A percentile compares a stretch with the other conserved stretches of the same genome.
These are phyloP conservation scores for Fulmarus glacialis DNA, from an alignment of 2,113 vertebrate genomes.

Conservation along the genomic window DNA sequence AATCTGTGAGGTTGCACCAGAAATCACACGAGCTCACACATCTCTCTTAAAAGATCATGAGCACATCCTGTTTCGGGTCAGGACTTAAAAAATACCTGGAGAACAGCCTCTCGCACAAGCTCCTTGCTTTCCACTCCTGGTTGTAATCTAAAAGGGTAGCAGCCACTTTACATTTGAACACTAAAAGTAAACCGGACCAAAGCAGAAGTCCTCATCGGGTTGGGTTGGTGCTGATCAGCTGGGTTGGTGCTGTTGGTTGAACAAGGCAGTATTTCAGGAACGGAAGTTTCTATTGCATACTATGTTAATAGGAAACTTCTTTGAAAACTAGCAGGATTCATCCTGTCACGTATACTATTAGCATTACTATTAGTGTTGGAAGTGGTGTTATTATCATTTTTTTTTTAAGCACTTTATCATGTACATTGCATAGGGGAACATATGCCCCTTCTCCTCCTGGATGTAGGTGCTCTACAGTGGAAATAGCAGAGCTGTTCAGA, in stretches of 20 bases:
- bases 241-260: neutral
- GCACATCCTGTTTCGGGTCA: neutral
- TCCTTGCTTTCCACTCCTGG: neutral
- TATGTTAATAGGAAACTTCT: neutral
- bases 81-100: neutral
- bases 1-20: neutral
- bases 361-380: neutral
- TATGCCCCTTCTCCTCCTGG: neutral
- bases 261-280: neutral
- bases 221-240: neutral
- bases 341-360: neutral
- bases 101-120: neutral
- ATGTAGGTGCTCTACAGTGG: rapidly evolving
- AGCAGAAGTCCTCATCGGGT: neutral
- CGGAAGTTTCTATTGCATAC: neutral
- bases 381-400: neutral
- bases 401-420: neutral
- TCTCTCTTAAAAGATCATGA: neutral
- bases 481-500: neutral
- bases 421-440: neutral
- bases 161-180: neutral
- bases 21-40: neutral
- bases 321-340: neutral
- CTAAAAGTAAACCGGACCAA: neutral
- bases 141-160: neutral